phyloP scores from a whole-genome alignment of 1,140 invertebrate species.

The Tetramorium alpestre region DNA sequence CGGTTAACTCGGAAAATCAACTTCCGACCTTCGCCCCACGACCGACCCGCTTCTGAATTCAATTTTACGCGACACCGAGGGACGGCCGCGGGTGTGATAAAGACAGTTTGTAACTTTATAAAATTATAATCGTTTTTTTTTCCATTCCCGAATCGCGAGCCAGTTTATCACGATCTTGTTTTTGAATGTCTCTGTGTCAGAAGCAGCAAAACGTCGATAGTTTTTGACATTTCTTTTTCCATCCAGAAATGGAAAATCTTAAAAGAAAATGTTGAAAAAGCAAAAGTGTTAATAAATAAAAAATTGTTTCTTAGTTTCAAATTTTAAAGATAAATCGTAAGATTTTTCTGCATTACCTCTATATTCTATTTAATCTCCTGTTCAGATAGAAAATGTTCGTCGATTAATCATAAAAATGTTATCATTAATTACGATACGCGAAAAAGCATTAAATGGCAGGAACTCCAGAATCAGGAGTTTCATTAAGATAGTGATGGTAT shows the following conservation, averaged over 20 bases:
- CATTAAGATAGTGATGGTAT: not conserved
- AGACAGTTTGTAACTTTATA: constrained; percentile 44
- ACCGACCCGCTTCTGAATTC: constrained; percentile 54
- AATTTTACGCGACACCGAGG: constrained; percentile 61
- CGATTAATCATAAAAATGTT: not conserved
- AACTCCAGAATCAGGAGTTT: not conserved
- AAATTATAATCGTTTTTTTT: constrained; percentile 56
- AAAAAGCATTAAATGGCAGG: not conserved
- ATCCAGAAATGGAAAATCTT: not conserved
- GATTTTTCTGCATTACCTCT: not conserved
- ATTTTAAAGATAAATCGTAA: not conserved
- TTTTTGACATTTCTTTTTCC: not conserved
- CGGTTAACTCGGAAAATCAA: constrained; percentile 71
- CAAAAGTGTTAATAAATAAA: not conserved
- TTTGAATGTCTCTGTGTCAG: too few relatives aligned
- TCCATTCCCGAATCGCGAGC: not conserved
- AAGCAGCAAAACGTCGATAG: not conserved
- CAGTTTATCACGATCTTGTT: not conserved
- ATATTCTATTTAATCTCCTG: not conserved
- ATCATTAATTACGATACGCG: not conserved
- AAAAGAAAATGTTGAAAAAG: not conserved
- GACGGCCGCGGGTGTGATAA: not conserved
- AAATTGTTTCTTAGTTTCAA: not conserved
- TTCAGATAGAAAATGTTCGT: not conserved
- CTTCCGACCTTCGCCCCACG: constrained; percentile 66